These are phyloP conservation scores for Prunella strophiata DNA, from an alignment of 2,797 vertebrate genomes.

Conservation along the genomic window DNA sequence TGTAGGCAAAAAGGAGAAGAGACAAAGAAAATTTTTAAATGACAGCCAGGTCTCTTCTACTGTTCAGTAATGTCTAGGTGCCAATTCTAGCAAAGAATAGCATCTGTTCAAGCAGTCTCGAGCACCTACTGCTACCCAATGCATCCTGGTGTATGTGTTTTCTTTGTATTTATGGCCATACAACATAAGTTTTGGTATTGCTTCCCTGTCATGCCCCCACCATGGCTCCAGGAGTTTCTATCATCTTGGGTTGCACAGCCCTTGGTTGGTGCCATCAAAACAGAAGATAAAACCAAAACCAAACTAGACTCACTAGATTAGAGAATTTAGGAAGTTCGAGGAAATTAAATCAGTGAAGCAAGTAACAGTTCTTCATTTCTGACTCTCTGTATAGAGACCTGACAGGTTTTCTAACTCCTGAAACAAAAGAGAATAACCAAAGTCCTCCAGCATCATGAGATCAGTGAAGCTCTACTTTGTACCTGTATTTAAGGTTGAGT, in stretches of 20 bases:
- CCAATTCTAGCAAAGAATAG: not conserved
- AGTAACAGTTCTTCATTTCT: not conserved
- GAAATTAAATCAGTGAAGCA: not conserved
- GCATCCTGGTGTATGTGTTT: not conserved
- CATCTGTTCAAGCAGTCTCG: not conserved
- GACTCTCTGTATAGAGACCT: not conserved
- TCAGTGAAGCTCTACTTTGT: not conserved
- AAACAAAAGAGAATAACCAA: not conserved
- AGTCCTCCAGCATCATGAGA: not conserved
- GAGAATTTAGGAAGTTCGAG: not conserved
- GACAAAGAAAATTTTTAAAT: not conserved
- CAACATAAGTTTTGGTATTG: not conserved
- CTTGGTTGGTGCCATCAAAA: not conserved
- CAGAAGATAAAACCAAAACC: not conserved
- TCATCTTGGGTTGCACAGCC: not conserved
- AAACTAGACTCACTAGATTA: not conserved
- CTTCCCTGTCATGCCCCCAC: not conserved
- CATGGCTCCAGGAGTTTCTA: not conserved
- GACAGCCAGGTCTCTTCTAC: not conserved
- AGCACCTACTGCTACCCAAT: not conserved
- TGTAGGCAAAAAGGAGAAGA: not conserved
- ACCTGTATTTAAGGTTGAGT: not conserved
- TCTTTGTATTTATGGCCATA: rapidly evolving
- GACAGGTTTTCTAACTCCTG: not conserved
- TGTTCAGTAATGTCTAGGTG: not conserved